Evolutionary conservation across 2,888 invertebrate species (phyloP), one percentile per base, ranked within the genome.

Genomic region (Nysson spinosus): DNA sequence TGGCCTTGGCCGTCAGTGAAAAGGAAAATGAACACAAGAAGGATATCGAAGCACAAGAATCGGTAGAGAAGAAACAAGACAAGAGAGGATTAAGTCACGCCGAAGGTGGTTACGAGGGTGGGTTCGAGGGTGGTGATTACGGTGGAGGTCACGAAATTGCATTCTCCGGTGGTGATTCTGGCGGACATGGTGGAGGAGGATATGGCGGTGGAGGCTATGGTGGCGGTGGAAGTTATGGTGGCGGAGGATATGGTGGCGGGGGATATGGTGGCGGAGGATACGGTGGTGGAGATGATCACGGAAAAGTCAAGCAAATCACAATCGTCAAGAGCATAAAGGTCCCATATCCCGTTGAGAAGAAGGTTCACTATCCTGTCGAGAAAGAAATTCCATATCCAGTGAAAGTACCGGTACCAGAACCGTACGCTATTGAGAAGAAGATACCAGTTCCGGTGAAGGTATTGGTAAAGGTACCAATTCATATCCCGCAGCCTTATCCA

Each of bases 71-170:
- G 83, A 92, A 93, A 76, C 92, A 93, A 84, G 93, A 93, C 74
- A 94, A 94, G 85, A 91, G 94, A 79, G 94, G 94, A 54, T 88
- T 94, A 56, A 90, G 90, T 78, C 88, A 89, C 56, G 73, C 84
- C 42, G 87, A 85, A 3, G 72, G 74, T 1, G 69, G 73, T 46
- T 28, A 64, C 50, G 64, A 57, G 0, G 66, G 69, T 16, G 67
- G 70, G 3, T 81, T 82, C 22, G 79, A 80, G 4, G 78, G 78
- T 9, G 78, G 70, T 6, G 85, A 87, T 12, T 80, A 75, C 34
- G 40, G 42, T 1, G 55, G 46, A 50, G 46, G 46, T 39, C 72
- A 72, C 32, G 74, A 67, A 17, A 70, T 67, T 3, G 80, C 81
- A 14, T 77, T 79, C 16, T n/a, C n/a, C n/a, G n/a, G n/a, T n/a